Conservation (phyloP, 2,888 invertebrate genomes). For the Lomographa bimaculata region DNA sequence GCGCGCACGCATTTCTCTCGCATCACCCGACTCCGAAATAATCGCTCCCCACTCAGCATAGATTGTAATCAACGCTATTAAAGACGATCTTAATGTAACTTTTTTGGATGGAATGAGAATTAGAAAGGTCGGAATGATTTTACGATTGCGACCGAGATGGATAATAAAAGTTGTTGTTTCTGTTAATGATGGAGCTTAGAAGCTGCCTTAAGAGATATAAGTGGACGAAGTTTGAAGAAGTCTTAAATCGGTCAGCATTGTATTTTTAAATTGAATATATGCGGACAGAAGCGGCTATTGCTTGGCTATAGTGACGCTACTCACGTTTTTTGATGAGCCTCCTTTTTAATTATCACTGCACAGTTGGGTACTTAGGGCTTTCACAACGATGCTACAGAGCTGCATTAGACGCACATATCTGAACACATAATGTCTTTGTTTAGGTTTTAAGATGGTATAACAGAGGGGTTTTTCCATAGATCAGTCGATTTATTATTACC, state of each 20-base stretch:
- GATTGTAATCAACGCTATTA: constrained; percentile 82
- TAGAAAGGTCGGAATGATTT: constrained; percentile 49
- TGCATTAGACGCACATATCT: too few relatives aligned
- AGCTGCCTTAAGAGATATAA: constrained; percentile 28
- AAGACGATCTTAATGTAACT: constrained; percentile 75
- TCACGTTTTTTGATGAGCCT: constrained; percentile 67
- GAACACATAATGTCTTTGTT: too few relatives aligned
- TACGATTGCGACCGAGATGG: constrained; percentile 39
- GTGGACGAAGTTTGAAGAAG: constrained; percentile 7
- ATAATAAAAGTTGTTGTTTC: constrained; percentile 40
- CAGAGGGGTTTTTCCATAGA: too few relatives aligned
- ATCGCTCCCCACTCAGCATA: constrained; percentile 80
- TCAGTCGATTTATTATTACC: too few relatives aligned
- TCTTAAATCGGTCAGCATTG: constrained; percentile 52
- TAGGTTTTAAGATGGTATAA: too few relatives aligned
- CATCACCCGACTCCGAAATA: constrained; percentile 77
- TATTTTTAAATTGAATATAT: constrained; percentile 70
- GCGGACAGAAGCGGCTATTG: constrained; percentile 45
- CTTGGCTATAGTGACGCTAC: constrained; percentile 67
- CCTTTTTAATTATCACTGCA: constrained; percentile 66
- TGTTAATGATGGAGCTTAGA: constrained; percentile 23
- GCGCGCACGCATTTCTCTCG: constrained; percentile 76
- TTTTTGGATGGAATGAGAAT: constrained; percentile 64
- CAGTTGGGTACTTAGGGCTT: constrained; percentile 52
- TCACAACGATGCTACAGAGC: constrained; percentile 8